These are phyloP conservation scores for Megaustenia siamemsis DNA, from an alignment of 2,888 invertebrate species.

Conservation along the genomic window DNA sequence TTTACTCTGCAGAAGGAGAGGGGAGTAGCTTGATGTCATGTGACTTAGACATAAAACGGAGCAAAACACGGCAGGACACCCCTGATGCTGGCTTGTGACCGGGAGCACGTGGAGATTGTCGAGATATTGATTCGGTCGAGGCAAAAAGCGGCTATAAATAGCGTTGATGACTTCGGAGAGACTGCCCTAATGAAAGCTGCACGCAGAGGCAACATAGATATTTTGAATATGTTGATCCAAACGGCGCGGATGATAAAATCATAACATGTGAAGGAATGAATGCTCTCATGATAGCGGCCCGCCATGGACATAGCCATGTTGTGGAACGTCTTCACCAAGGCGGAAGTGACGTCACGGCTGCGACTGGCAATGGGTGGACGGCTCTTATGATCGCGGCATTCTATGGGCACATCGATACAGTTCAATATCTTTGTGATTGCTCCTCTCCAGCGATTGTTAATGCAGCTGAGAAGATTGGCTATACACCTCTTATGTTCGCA, in stretches of 20 bases:
- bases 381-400: constrained; percentile 32
- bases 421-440: background rate
- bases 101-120: background rate
- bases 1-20: background rate
- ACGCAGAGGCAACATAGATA: background rate
- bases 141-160: background rate
- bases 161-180: background rate
- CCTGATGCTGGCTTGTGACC: background rate
- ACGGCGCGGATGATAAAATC: background rate
- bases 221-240: background rate
- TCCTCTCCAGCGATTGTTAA: background rate
- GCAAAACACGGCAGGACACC: background rate
- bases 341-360: background rate
- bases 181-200: constrained; percentile 32
- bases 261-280: background rate
- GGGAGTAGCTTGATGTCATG: too few relatives aligned
- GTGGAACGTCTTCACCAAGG: background rate
- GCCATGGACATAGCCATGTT: background rate
- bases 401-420: constrained; percentile 6
- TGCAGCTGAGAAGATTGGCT: background rate
- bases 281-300: constrained; percentile 14
- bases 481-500: constrained; percentile 18
- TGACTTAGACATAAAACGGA: too few relatives aligned
- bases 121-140: background rate
- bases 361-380: background rate